A percentile compares a stretch with the other conserved stretches of the same genome.
Conservation (phyloP, 2,888 invertebrate genomes). For the Frankliniella fusca region DNA sequence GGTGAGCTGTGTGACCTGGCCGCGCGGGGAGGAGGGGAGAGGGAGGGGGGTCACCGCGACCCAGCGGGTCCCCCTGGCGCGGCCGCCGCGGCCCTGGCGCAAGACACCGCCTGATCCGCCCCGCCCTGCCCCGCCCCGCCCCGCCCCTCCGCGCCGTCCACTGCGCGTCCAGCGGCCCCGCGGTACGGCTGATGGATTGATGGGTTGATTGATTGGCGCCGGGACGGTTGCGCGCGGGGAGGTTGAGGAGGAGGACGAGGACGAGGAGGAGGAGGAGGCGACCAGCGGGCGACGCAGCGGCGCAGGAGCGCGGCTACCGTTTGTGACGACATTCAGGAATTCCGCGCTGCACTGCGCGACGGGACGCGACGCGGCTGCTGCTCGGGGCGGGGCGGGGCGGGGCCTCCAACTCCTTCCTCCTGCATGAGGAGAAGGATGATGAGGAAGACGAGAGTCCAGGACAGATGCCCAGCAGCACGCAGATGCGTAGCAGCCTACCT, state of each 20-base stretch:
- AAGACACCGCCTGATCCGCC: too few relatives aligned
- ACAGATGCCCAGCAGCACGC: too few relatives aligned
- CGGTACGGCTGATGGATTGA: neutral
- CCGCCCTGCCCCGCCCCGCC: neutral
- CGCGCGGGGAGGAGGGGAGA: neutral
- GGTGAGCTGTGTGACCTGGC: neutral
- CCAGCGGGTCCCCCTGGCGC: neutral
- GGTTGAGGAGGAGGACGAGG: too few relatives aligned
- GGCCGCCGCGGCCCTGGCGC: too few relatives aligned
- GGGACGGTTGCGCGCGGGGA: neutral
- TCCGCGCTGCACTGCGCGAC: neutral
- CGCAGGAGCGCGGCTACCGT: neutral
- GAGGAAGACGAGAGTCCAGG: too few relatives aligned
- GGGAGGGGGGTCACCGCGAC: neutral
- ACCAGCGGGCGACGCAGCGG: neutral
- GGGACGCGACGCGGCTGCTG: neutral
- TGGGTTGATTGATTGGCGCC: conserved; percentile 25
- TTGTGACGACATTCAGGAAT: conserved; percentile 17
- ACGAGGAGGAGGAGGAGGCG: neutral
- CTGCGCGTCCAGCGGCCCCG: neutral
- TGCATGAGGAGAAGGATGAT: too few relatives aligned
- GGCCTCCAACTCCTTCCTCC: neutral
- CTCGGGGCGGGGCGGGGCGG: neutral
- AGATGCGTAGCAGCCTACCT: too few relatives aligned
- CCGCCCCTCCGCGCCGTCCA: neutral